Percentiles rank a stretch among this genome's conserved stretches.
Conservation (phyloP, 92 coral and sea anemone genomes). For the Parazoanthus darwini region DNA sequence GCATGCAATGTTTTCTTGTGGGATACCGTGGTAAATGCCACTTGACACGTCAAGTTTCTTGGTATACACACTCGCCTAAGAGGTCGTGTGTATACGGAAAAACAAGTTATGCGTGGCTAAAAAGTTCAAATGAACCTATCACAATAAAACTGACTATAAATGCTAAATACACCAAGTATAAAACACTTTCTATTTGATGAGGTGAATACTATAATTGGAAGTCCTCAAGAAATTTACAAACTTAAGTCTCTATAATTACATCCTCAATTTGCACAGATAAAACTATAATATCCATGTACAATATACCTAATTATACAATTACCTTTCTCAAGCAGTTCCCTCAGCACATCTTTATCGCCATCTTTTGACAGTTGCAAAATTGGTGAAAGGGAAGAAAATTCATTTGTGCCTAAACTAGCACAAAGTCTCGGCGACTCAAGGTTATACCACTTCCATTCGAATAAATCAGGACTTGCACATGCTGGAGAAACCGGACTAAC, state of each 20-base stretch:
- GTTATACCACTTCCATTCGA: conserved; percentile 90
- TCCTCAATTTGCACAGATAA: background rate
- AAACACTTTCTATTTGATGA: background rate
- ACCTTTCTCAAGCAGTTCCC: conserved; percentile 72
- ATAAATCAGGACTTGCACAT: conserved; percentile 74
- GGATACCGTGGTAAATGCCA: too few species aligned
- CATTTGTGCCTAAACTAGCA: conserved; percentile 80
- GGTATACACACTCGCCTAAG: too few species aligned
- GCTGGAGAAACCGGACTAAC: conserved; percentile 87
- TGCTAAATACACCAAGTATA: background rate
- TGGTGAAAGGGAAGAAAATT: conserved; percentile 76
- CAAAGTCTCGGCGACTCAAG: conserved; percentile 80
- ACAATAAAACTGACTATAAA: too few species aligned
- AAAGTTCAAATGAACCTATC: too few species aligned
- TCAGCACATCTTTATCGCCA: conserved; percentile 65
- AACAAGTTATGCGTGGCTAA: too few species aligned
- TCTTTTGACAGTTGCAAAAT: conserved; percentile 74
- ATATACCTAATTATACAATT: background rate
- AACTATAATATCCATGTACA: too few species aligned
- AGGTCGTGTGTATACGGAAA: too few species aligned
- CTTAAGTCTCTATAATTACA: background rate
- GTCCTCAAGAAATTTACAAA: background rate
- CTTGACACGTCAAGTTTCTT: too few species aligned
- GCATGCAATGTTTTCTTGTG: too few species aligned
- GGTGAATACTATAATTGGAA: background rate